Base-by-base conservation (phyloP, 2,113 vertebrate species). In the Oryzias melastigma region DNA sequence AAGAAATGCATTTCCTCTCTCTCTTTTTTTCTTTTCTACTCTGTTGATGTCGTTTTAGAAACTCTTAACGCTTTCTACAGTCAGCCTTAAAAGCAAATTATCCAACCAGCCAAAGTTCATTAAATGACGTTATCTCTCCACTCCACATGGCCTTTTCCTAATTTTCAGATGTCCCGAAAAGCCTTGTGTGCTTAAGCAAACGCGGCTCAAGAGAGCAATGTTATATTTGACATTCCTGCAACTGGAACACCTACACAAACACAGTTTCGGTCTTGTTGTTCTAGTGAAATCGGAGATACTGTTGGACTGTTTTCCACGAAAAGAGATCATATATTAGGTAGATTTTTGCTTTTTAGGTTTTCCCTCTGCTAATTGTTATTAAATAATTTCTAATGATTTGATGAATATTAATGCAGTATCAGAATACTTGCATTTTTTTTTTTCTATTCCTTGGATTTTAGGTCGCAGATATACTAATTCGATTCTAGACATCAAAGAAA, bases 231-330 rank as follows among this genome's bases (percentile, higher is more conserved):
- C 79, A 76, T 82, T 85, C 72, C 62, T 55, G 0, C 18, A n/a
- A 47, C 35, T 35, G 50, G 68, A 57, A 69, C 47, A 7, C 10
- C 3, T 24, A 63, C 42, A 55, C 58, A 79, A 52, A 41, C 54
- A 13, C 44, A 65, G 84, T 91, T 91, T 89, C 82, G 56, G 81
- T 81, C 2, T 5, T 64, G 57, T 44, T 64, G 47, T 55, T 44
- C 43, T 53, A 10, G 53, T 77, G 84, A 84, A 84, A 85, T 62
- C 63, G 67, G 77, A 87, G 82, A 86, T 79, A 66, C 73, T 69
- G 84, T 83, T 77, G 68, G 78, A 74, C 19, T 49, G 70, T 44
- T 55, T 73, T 44, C 51, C 22, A 45, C 58, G 71, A 81, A 29
- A 69, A 56, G 27, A 40, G 42, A 35, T 35, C 35, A 35, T 12